A percentile compares a stretch with the other conserved stretches of the same genome.
Evolutionary conservation across 2,797 vertebrate genomes (phyloP).

Genomic region (Diglossa cyanea): DNA sequence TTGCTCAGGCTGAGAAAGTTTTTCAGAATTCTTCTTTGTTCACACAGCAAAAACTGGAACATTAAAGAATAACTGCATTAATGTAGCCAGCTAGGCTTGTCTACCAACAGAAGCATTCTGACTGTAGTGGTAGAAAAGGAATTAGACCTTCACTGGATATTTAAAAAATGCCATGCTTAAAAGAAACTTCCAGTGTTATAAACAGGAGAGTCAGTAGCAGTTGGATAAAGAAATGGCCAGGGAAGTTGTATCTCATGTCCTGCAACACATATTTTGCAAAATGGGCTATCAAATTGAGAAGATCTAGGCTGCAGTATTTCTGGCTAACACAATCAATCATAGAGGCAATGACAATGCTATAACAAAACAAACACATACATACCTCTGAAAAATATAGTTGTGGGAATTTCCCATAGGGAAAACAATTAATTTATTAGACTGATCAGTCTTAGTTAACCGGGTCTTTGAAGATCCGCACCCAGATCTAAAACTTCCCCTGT

Average conservation of each 20-base stretch:
- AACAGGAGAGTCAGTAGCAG: background rate
- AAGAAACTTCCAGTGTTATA: background rate
- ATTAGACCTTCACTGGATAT: background rate
- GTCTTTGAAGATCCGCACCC: background rate
- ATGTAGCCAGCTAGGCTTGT: background rate
- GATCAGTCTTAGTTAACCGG: background rate
- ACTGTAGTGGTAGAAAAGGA: background rate
- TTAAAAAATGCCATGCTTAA: background rate
- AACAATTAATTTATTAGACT: background rate
- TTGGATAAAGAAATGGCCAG: background rate
- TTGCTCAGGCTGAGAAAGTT: background rate
- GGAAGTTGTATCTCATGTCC: background rate
- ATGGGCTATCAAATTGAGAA: background rate
- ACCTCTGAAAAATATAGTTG: background rate
- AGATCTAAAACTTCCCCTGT: background rate
- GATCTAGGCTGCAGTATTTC: background rate
- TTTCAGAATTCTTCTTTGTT: background rate
- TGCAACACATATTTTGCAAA: background rate
- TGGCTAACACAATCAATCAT: background rate
- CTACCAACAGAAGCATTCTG: background rate
- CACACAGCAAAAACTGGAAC: background rate
- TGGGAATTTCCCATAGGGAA: background rate
- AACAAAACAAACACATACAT: background rate
- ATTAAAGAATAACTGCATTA: background rate
- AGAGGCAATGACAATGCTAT: background rate